A percentile compares a stretch with the other conserved stretches of the same genome.
phyloP scores from a whole-genome alignment of 2,888 invertebrate species.

The Steinernema hermaphroditum region DNA sequence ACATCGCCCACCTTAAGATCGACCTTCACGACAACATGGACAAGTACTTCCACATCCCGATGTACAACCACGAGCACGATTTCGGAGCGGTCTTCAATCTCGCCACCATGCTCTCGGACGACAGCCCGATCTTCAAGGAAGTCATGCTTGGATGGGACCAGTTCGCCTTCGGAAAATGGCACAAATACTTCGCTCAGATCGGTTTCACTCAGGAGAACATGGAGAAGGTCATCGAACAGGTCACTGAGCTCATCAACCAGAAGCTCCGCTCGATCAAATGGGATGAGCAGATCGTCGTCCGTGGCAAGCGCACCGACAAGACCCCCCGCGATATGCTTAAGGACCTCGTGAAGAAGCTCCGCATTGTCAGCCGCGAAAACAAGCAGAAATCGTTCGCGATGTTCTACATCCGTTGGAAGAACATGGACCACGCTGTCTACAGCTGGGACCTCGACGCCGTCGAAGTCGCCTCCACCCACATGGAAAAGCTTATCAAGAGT shows the following conservation, averaged over 20 bases:
- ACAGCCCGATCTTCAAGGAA: slow-evolving; percentile 37
- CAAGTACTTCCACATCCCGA: background rate
- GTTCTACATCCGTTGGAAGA: slow-evolving; percentile 34
- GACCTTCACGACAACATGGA: background rate
- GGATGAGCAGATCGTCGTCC: slow-evolving; percentile 37
- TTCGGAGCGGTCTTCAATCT: slow-evolving; percentile 32
- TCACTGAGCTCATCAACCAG: slow-evolving; percentile 1
- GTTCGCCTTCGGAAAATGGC: slow-evolving; percentile 33
- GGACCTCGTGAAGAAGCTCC: slow-evolving; percentile 36
- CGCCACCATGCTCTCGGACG: slow-evolving; percentile 31
- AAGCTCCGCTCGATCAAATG: background rate
- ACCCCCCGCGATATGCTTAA: slow-evolving; percentile 37
- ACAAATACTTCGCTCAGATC: slow-evolving; percentile 33
- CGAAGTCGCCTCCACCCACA: background rate
- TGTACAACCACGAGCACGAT: background rate
- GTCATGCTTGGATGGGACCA: slow-evolving; percentile 35
- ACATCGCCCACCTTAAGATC: background rate
- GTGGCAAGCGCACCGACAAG: slow-evolving; percentile 27
- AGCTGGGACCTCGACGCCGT: slow-evolving; percentile 33
- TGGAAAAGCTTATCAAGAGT: slow-evolving; percentile 25
- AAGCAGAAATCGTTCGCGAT: slow-evolving; percentile 27
- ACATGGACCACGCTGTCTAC: slow-evolving; percentile 40
- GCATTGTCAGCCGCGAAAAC: slow-evolving; percentile 30
- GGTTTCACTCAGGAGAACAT: slow-evolving; percentile 34
- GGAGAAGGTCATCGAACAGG: slow-evolving; percentile 22